Percentiles rank a stretch among this genome's conserved stretches.
These are phyloP conservation scores for Apaloderma vittatum DNA, from an alignment of 2,113 vertebrate species.

Conservation along the genomic window DNA sequence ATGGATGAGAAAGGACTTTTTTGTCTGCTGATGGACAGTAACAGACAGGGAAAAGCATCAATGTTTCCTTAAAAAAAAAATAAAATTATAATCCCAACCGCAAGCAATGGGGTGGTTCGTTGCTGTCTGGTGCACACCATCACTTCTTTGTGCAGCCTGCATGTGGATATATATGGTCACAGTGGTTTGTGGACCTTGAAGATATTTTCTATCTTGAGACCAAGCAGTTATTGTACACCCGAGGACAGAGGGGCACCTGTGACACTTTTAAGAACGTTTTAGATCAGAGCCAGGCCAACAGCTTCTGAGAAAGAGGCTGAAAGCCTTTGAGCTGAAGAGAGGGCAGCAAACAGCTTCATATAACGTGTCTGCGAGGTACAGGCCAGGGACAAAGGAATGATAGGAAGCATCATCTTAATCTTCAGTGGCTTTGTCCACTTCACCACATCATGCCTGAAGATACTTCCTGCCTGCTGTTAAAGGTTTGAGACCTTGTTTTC, in stretches of 20 bases:
- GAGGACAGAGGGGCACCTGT: not conserved
- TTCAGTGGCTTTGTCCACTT: not conserved
- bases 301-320: not conserved
- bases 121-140: not conserved
- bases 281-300: not conserved
- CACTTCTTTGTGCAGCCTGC: not conserved
- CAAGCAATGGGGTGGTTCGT: not conserved
- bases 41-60: not conserved
- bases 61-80: not conserved
- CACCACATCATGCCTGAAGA: not conserved
- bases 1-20: not conserved
- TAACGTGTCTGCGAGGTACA: not conserved
- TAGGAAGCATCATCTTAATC: not conserved
- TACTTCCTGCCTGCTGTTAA: not conserved
- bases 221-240: not conserved
- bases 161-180: accelerated
- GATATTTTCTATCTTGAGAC: not conserved
- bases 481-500: not conserved
- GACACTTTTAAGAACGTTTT: not conserved
- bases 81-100: not conserved
- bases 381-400: not conserved
- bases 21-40: not conserved
- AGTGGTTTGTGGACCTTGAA: not conserved
- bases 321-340: not conserved
- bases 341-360: not conserved